phyloP scores from a whole-genome alignment of 2,888 invertebrate species.

The Aspidapion aeneum region DNA sequence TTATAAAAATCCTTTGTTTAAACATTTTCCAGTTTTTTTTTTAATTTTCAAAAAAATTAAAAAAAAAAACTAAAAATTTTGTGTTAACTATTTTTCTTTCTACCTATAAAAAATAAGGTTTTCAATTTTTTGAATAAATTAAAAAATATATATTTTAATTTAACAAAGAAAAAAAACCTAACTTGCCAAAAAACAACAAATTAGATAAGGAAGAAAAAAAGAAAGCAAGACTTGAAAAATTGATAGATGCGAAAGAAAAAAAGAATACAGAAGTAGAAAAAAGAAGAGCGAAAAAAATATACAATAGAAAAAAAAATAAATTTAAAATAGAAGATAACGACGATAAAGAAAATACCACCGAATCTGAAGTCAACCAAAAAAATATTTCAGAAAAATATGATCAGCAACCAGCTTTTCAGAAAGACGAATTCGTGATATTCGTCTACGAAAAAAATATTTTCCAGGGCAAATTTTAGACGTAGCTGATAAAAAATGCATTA shows the following conservation, averaged over 20 bases:
- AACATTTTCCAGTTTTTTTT: background rate
- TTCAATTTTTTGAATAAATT: too few species aligned
- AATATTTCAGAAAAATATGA: background rate
- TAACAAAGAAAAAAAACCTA: too few species aligned
- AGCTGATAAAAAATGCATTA: slow-evolving; percentile 4
- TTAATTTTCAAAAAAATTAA: background rate
- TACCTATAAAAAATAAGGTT: too few species aligned
- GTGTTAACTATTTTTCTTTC: too few species aligned
- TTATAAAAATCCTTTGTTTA: background rate
- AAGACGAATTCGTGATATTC: background rate
- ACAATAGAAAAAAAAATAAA: background rate
- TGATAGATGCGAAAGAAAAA: background rate
- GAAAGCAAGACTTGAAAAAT: too few species aligned
- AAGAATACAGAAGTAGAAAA: background rate
- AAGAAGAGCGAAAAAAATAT: background rate
- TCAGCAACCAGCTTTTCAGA: background rate
- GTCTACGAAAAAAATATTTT: slow-evolving; percentile 3
- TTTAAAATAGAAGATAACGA: background rate
- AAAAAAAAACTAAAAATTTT: too few species aligned
- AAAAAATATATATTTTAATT: too few species aligned
- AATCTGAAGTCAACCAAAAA: background rate
- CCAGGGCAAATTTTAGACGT: slow-evolving; percentile 6
- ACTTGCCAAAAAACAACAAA: background rate
- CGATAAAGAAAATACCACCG: background rate
- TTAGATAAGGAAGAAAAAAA: background rate